Conservation (phyloP, 2,797 vertebrate genomes). For the Carapus acus region DNA sequence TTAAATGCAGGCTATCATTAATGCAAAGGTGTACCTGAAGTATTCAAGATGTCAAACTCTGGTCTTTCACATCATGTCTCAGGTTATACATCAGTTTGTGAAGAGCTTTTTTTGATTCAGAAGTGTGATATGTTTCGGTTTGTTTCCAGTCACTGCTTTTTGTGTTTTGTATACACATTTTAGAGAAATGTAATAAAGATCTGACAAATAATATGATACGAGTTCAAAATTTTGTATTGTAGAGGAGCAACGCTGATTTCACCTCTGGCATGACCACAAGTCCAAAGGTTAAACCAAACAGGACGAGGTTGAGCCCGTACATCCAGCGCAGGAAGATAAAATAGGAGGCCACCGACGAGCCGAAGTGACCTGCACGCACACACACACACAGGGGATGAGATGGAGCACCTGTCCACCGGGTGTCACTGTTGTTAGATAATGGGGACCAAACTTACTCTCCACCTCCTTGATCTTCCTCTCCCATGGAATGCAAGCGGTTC, state of each 20-base stretch:
- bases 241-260: no score
- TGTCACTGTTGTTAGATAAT: not conserved
- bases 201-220: no score
- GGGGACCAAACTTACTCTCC: constrained; percentile 81
- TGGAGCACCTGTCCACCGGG: constrained; percentile 5
- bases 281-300: constrained; percentile 95
- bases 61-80: no score
- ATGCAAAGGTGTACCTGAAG: no score
- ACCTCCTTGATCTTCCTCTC: constrained; percentile 99
- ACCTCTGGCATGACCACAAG: constrained; percentile 98
- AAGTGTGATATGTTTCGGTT: not conserved
- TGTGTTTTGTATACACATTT: not conserved
- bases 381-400: not conserved
- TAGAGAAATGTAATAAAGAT: no score
- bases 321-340: constrained; percentile 99
- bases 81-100: no score
- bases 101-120: no score
- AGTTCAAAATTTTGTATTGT: no score
- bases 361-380: constrained; percentile 96
- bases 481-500: constrained; percentile 96
- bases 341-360: constrained; percentile 96
- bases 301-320: constrained; percentile 96
- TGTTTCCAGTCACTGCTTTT: not conserved
- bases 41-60: no score
- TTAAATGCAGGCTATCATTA: no score